Percentiles rank a stretch among this genome's conserved stretches.
Evolutionary conservation across 1,140 invertebrate species (phyloP).

Genomic region (Anthonomus grandis): DNA sequence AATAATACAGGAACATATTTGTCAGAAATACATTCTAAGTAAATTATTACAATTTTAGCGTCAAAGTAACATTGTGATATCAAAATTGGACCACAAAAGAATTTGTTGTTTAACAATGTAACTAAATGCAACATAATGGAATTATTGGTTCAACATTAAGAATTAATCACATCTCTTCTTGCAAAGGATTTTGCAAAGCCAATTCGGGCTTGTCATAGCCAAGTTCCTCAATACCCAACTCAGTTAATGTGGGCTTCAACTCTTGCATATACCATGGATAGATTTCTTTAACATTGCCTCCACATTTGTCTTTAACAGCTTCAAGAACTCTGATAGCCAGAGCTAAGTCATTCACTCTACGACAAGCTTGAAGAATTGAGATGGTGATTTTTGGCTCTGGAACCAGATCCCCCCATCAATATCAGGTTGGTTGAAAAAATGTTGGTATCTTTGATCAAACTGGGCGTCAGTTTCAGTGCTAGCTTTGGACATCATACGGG

Average conservation of each 20-base stretch:
- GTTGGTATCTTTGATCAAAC: conserved; percentile 63
- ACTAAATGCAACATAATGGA: no score
- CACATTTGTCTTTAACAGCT: conserved; percentile 87
- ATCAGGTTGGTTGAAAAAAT: conserved; percentile 83
- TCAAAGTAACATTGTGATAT: no score
- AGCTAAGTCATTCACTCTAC: conserved; percentile 91
- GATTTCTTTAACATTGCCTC: conserved; percentile 70
- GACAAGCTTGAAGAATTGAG: conserved; percentile 87
- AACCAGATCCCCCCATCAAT: conserved; percentile 92
- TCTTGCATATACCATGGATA: conserved; percentile 93
- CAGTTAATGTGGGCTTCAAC: conserved; percentile 86
- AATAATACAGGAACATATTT: no score
- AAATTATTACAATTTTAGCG: no score
- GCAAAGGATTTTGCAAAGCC: conserved; percentile 67
- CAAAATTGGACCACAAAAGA: no score
- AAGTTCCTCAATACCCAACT: conserved; percentile 94
- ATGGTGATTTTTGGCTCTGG: conserved; percentile 93
- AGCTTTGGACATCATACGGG: conserved; percentile 27
- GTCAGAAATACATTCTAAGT: no score
- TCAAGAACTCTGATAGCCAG: conserved; percentile 91
- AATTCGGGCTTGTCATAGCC: conserved; percentile 98
- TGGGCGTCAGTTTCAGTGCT: conserved; percentile 46
- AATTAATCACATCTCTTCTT: no score
- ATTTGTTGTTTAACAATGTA: no score
- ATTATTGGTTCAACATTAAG: no score